Conservation (phyloP, 2,888 invertebrate species). For the Eupithecia pulchellata region DNA sequence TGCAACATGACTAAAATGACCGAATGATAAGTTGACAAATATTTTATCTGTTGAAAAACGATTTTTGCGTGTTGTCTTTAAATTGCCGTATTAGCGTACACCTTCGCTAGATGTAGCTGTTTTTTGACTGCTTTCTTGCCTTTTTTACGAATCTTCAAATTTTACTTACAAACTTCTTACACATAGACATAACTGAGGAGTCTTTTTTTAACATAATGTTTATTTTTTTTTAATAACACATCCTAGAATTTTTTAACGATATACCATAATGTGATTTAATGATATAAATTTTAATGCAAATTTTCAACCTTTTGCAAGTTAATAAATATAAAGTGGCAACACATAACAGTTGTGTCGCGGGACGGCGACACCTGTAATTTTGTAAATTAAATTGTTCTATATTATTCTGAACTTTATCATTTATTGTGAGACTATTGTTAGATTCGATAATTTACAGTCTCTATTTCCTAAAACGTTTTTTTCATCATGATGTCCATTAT, state of each 20-base stretch:
- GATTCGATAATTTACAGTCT: not conserved
- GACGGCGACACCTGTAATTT: not conserved
- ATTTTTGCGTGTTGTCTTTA: not conserved
- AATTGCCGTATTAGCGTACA: not conserved
- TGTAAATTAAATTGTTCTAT: not conserved
- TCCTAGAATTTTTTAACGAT: too few species aligned
- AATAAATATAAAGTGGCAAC: not conserved
- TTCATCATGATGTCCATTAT: slow-evolving; percentile 48
- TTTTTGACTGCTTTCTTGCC: too few species aligned
- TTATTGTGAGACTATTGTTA: not conserved
- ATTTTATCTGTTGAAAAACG: not conserved
- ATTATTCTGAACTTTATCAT: not conserved
- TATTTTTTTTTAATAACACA: too few species aligned
- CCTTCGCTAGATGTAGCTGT: too few species aligned
- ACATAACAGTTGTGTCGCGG: not conserved
- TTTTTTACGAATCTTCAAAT: too few species aligned
- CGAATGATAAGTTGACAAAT: not conserved
- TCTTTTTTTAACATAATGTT: too few species aligned
- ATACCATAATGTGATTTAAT: too few species aligned
- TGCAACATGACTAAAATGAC: not conserved
- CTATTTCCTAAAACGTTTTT: not conserved
- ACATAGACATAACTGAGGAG: too few species aligned
- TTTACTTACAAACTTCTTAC: too few species aligned
- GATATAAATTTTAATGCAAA: too few species aligned
- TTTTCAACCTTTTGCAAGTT: too few species aligned